phyloP scores from a whole-genome alignment of 2,797 vertebrate genomes.

The Fistularia commersonii region DNA sequence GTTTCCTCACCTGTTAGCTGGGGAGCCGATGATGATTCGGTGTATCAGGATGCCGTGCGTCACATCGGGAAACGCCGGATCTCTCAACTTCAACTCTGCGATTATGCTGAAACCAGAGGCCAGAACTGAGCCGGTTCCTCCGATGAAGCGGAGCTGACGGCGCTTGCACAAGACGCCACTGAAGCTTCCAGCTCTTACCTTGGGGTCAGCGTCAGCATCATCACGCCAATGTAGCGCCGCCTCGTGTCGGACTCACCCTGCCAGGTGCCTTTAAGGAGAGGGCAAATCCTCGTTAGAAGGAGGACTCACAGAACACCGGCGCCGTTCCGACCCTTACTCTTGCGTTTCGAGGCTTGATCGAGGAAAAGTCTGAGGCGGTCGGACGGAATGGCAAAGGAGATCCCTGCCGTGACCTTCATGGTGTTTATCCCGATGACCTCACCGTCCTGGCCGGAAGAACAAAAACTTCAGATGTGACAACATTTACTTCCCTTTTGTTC shows the following conservation, averaged over 20 bases:
- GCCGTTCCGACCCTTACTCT: conserved; percentile 58
- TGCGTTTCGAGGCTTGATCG: conserved; percentile 75
- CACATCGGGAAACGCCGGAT: conserved; percentile 85
- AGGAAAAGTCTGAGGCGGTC: conserved; percentile 87
- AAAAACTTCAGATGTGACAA: not conserved
- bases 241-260: conserved; percentile 71
- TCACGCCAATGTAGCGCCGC: conserved; percentile 91
- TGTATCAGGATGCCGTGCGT: conserved; percentile 89
- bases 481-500: too few species aligned
- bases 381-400: conserved; percentile 96
- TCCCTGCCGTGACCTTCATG: conserved; percentile 95
- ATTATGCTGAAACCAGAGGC: conserved; percentile 79
- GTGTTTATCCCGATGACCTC: conserved; percentile 98
- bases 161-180: not conserved
- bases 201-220: conserved; percentile 91
- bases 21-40: conserved; percentile 87
- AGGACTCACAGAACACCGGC: not conserved
- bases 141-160: not conserved
- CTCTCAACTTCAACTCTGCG: conserved; percentile 84
- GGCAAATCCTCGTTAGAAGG: not conserved
- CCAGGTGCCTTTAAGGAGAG: conserved; percentile 74
- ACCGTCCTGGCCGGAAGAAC: conserved; percentile 78
- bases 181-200: conserved; percentile 68
- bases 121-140: not conserved
- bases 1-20: conserved; percentile 81